phyloP scores from a whole-genome alignment of 2,888 invertebrate genomes.

The Thera obeliscata region DNA sequence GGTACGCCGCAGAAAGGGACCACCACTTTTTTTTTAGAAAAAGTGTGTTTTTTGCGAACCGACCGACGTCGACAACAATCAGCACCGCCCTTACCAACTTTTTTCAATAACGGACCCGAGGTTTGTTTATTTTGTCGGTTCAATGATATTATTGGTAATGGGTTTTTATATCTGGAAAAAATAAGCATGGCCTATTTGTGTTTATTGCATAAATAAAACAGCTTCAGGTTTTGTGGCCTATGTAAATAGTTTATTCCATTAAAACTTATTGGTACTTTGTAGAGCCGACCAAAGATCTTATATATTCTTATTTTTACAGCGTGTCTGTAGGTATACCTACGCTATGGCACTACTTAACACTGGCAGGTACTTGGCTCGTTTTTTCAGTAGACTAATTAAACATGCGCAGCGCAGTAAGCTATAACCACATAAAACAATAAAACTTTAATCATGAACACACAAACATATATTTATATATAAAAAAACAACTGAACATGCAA shows the following conservation, averaged over 20 bases:
- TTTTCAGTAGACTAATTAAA: background rate
- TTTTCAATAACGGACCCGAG: constrained; percentile 75
- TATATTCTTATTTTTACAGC: background rate
- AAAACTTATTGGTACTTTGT: constrained; percentile 6
- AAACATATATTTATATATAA: constrained; percentile 26
- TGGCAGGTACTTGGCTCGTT: background rate
- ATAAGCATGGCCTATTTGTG: constrained; percentile 13
- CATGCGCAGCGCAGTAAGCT: background rate
- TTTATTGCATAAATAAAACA: constrained; percentile 26
- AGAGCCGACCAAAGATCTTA: constrained; percentile 4
- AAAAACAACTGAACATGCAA: constrained; percentile 46
- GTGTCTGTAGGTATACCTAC: background rate
- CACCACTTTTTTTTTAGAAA: constrained; percentile 62
- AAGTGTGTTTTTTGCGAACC: constrained; percentile 74
- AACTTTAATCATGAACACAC: constrained; percentile 11
- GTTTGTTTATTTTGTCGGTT: constrained; percentile 77
- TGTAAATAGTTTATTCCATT: constrained; percentile 21
- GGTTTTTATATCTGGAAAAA: constrained; percentile 55
- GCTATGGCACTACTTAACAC: background rate
- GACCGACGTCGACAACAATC: constrained; percentile 74
- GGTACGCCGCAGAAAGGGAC: constrained; percentile 76
- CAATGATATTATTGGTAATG: constrained; percentile 66
- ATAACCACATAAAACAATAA: background rate
- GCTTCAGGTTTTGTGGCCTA: constrained; percentile 14
- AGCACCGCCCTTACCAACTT: constrained; percentile 67